Base-by-base conservation (phyloP, 2,113 vertebrate genomes). In the Sorex fumeus region DNA sequence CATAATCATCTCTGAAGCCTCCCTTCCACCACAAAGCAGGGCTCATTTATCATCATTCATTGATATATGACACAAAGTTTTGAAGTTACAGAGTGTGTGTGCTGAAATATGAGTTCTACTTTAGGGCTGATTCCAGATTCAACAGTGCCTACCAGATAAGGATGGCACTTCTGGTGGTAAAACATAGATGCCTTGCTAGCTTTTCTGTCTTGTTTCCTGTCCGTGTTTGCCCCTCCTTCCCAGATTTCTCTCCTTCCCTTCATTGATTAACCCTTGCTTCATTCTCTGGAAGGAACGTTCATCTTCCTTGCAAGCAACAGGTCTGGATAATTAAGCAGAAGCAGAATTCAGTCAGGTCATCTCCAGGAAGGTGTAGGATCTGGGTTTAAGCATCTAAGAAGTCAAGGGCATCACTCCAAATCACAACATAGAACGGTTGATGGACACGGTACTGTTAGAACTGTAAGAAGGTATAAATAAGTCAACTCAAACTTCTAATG, bases 301-400 rank as follows among this genome's bases (percentile, higher is more conserved):
- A 16, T 83, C 60, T 91, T 50, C 27, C 45, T 36, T 64, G 67
- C 40, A 75, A 84, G 92, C 80, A 89, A 87, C 23, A 81, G 77
- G 78, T 84, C 64, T 60, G 62, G 90, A 62, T 87, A 34, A 80
- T 84, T 77, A 88, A 84, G 53, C 62, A 72, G 62, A 72, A 86
- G 75, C 25, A 66, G 28, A 87, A 88, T 79, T 66, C 27, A 21
- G 36, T 34, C 30, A 74, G 69, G 66, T 60, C 69, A 77, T 93
- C 21, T 83, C 28, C 62, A 71, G 57, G 50, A 53, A 71, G 75
- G 50, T 72, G 2, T 4, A 5, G 30, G 70, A 66, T 82, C 74
- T 21, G 53, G 72, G 10, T 62, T 36, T 53, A 50, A 50, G 25
- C 80, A 80, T 69, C 18, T 11, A 2, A 15, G 25, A 83, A 40